Evolutionary conservation across 2,888 invertebrate species (phyloP), one percentile per base, ranked within the genome.

Genomic region (Cylloceria caligata): DNA sequence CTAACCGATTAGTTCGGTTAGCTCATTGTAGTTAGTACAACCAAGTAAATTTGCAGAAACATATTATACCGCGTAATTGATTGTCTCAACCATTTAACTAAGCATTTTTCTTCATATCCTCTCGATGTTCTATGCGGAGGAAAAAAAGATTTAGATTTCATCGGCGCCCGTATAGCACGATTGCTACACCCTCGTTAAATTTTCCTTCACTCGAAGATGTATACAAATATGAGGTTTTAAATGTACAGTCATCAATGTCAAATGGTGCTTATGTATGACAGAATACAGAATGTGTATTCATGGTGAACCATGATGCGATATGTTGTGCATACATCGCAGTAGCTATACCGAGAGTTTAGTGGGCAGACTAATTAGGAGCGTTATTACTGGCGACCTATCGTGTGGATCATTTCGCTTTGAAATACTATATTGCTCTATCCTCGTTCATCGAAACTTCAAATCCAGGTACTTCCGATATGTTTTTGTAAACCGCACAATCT

Each of bases 301-400:
- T 30, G 30, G 57, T 30, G 57, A 5, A 57, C 30, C 7, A 30
- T 57, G 30, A 24, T 30, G 1, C 6, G 4, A 30, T 30, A 57
- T 13, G 9, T 3, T 6, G 2, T 30, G 5, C 30, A 30, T 30
- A 27, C 30, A 30, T 3, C 30, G n/a, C n/a, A 4, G 57, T 13
- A 27, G 13, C 6, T 57, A 11, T 13, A 6, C 5, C n/a, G n/a
- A 5, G 5, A 30, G 60, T 19, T 6, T 36, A 60, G 36, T 16
- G 9, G 36, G 34, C 19, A 36, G 36, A 60, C 60, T 36, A 60
- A 60, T 60, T n/a, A 16, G 60, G 36, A 60, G 24, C 60, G 36
- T 60, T 19, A 34, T 36, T 36, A 60, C 60, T 60, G 36, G 60
- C 36, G 60, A 36, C 60, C 55, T 30, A n/a, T 0, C 57, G n/a